A percentile compares a stretch with the other conserved stretches of the same genome.
These are phyloP conservation scores for Bubo bubo DNA, from an alignment of 2,113 vertebrate species.

Conservation along the genomic window DNA sequence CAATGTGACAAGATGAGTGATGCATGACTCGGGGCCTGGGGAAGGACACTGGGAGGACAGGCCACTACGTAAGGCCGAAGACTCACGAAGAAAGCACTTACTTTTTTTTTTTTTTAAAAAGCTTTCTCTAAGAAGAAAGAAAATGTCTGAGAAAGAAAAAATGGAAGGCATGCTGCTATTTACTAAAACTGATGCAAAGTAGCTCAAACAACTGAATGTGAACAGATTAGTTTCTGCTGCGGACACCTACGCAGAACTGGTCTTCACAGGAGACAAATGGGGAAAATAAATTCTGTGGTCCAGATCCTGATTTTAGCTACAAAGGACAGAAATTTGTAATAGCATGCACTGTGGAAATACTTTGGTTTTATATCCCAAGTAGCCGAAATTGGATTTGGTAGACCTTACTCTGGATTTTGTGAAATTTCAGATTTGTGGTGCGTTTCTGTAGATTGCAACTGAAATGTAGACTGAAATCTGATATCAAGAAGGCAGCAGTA, in stretches of 20 bases:
- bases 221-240: background rate
- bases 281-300: conserved; percentile 45
- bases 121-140: conserved; percentile 58
- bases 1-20: conserved; percentile 99
- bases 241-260: background rate
- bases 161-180: background rate
- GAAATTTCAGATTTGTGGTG: background rate
- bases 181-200: conserved; percentile 57
- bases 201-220: conserved; percentile 39
- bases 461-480: background rate
- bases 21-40: conserved; percentile 91
- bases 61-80: conserved; percentile 84
- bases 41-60: conserved; percentile 97
- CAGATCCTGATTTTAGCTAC: conserved; percentile 14
- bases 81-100: conserved; percentile 70
- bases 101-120: background rate
- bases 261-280: conserved; percentile 1
- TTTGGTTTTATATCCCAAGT: background rate
- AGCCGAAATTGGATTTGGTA: background rate
- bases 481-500: background rate
- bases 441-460: background rate
- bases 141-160: conserved; percentile 22
- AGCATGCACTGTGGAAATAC: background rate
- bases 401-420: background rate
- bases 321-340: background rate